A percentile compares a stretch with the other conserved stretches of the same genome.
phyloP scores from a whole-genome alignment of 2,888 invertebrate genomes.

The Endotricha flammealis region DNA sequence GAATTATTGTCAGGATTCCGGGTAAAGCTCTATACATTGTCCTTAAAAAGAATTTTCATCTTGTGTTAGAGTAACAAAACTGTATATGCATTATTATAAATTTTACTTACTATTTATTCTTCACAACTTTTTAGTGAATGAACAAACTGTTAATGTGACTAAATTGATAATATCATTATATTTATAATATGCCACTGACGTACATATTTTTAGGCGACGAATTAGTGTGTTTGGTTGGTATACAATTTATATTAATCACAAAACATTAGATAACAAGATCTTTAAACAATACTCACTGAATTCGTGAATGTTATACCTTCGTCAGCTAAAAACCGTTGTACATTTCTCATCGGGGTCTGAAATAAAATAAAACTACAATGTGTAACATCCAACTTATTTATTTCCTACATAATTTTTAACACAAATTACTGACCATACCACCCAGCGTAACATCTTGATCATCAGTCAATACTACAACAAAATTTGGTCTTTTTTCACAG shows the following conservation, averaged over 20 bases:
- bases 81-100: too few species aligned
- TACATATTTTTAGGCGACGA: too few species aligned
- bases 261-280: neutral
- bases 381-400: constrained; percentile 44
- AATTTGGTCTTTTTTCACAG: constrained; percentile 78
- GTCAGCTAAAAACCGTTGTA: constrained; percentile 78
- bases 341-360: constrained; percentile 83
- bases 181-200: too few species aligned
- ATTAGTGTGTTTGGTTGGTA: constrained; percentile 2
- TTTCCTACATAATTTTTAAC: constrained; percentile 17
- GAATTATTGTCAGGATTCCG: too few species aligned
- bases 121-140: too few species aligned
- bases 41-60: constrained; percentile 4
- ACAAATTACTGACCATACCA: constrained; percentile 81
- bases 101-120: too few species aligned
- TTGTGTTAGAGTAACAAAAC: constrained; percentile 2
- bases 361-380: constrained; percentile 51
- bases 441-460: constrained; percentile 90
- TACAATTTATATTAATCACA: neutral
- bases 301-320: constrained; percentile 84
- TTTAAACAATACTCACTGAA: constrained; percentile 78
- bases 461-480: constrained; percentile 88
- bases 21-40: too few species aligned
- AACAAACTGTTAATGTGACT: too few species aligned
- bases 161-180: too few species aligned